Evolutionary conservation across 2,797 vertebrate species (phyloP), one percentile per base, ranked within the genome.

Genomic region (Zenarchopterus dispar): DNA sequence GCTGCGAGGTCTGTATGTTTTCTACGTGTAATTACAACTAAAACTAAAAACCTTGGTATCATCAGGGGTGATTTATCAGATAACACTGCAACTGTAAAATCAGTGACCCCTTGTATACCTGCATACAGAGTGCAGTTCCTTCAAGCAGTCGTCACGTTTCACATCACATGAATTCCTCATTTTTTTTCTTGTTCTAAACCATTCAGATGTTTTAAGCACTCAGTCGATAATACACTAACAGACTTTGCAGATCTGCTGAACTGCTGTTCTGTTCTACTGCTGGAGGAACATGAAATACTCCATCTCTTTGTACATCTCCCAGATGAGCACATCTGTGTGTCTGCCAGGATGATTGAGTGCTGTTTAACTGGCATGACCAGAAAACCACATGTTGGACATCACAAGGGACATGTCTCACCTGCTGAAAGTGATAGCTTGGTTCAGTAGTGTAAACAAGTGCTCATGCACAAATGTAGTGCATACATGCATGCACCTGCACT

Each of bases 321-420:
- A 79, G 68, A 66, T 69, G 81, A 81, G 73, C 79, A 89, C 89
- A 90, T 90, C 85, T 90, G 89, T 18, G 69, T 26, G 62, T 83
- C 83, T 88, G 89, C 75, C 71, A 28, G 46, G 24, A 70, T 81
- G 89, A 91, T 84, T 77, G 78, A 89, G 65, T 67, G 69, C 70
- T 39, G 71, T 67, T 76, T 87, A 89, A 90, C 87, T 78, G 75
- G 83, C 85, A 58, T 90, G 87, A 90, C 77, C 79, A 82, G 77
- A 73, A 90, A 90, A 90, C 82, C 91, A 90, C 89, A 90, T 92
- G 91, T 72, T 80, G 80, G 65, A 83, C 81, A 82, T 88, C 88
- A 87, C 85, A 78, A 62, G 76, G 88, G 78, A 90, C 80, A 83
- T 26, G 67, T 83, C 75, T 88, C 88, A 90, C 86, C 89, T 90